These are phyloP conservation scores for Anolis carolinensis DNA, from an alignment of 2,113 vertebrate species.

Conservation along the genomic window DNA sequence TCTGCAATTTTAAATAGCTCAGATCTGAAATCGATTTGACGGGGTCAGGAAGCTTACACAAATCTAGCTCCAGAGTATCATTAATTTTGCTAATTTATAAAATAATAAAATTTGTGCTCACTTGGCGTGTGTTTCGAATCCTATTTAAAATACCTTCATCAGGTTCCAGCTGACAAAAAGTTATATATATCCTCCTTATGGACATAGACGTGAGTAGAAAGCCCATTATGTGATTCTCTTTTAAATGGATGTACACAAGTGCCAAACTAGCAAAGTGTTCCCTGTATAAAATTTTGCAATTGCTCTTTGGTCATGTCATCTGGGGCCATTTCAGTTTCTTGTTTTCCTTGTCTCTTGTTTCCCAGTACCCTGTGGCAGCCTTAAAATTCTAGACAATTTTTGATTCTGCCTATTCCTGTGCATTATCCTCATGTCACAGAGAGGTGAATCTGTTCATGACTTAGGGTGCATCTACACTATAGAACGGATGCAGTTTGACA, in stretches of 20 bases:
- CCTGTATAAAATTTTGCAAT: neutral
- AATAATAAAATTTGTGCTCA: neutral
- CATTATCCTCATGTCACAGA: neutral
- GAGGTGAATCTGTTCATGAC: too few relatives aligned
- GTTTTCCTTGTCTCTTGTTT: neutral
- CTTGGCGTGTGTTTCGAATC: neutral
- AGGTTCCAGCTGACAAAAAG: neutral
- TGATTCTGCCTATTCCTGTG: neutral
- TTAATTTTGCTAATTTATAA: neutral
- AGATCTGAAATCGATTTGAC: neutral
- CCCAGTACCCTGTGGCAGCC: neutral
- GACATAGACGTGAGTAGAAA: neutral
- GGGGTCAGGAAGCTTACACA: neutral
- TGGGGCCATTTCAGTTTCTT: neutral
- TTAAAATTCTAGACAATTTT: neutral
- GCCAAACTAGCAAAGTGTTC: neutral
- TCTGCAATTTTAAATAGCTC: neutral
- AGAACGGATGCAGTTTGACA: too few relatives aligned
- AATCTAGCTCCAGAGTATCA: neutral
- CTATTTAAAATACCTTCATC: neutral
- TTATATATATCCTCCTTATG: neutral
- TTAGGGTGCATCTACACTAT: too few relatives aligned
- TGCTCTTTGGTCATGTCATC: neutral
- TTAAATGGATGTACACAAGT: neutral
- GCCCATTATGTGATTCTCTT: neutral